Base-by-base conservation (phyloP, 1,140 invertebrate species). In the Dufourea novaeangliae region DNA sequence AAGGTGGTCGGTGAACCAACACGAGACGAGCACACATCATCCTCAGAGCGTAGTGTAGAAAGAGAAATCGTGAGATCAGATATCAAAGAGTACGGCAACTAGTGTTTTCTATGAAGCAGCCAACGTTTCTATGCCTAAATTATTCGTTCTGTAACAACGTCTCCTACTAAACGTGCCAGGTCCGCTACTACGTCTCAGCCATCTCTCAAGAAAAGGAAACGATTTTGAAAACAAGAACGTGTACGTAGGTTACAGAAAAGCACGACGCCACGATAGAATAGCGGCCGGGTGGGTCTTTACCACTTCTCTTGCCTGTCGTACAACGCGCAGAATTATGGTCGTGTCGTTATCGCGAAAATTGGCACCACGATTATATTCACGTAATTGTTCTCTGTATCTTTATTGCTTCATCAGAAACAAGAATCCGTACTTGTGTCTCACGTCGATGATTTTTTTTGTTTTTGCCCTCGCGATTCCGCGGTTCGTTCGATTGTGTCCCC, bases 281-380 rank as follows among this genome's bases (percentile, higher is more conserved):
- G 22, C 25, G 25, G 37, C 22, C 39, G 14, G 8, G n/a, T 1
- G 46, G 20, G 6, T 54, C 37, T 34, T 69, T 66, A 57, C 66
- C 50, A 76, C 73, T 76, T 67, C 64, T 69, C 71, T 32, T 27
- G 17, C n/a, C 37, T 74, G 46, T 64, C 59, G 22, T 37, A 22
- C n/a, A n/a, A n/a, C 17, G 20, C 22, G 41, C 20, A 59, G 32
- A 59, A 59, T 59, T 59, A 39, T 32, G 27, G 27, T 32, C 54
- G 17, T n/a, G n/a, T 3, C 34, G 20, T 59, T 34, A 71, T 44
- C n/a, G 7, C 32, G 12, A 0, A n/a, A 25, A 50, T 59, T 71
- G 32, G 3, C 3, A 3, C 29, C 44, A 20, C 34, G 32, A 34
- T 37, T 52, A 41, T 54, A 66, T 39, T 27, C 63, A 57, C 1